These are phyloP conservation scores for Peromyscus maniculatus DNA, from an alignment of 2,113 vertebrate species.

Conservation along the genomic window DNA sequence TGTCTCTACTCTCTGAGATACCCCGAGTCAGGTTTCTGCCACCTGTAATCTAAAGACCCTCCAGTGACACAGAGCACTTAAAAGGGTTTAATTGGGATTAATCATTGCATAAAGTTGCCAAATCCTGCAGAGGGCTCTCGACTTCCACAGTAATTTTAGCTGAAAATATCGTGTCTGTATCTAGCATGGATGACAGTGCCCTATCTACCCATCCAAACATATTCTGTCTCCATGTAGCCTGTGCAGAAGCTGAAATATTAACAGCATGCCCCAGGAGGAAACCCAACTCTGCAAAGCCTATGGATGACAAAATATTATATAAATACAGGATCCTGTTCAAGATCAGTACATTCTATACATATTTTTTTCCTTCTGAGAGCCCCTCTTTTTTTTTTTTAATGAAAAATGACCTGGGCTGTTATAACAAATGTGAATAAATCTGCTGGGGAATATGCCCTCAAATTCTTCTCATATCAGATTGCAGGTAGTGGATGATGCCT, in stretches of 20 bases:
- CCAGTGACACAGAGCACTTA: background rate
- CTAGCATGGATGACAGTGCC: slow-evolving; percentile 42
- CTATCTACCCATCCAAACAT: slow-evolving; percentile 73
- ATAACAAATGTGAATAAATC: slow-evolving; percentile 46
- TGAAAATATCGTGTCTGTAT: slow-evolving; percentile 2
- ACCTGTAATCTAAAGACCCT: background rate
- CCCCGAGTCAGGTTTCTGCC: slow-evolving; percentile 30
- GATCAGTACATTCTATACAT: slow-evolving; percentile 68
- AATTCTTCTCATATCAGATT: background rate
- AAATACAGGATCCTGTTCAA: slow-evolving; percentile 34
- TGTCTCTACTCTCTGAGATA: background rate
- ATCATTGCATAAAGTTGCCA: slow-evolving; percentile 52
- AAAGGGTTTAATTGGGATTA: slow-evolving; percentile 38
- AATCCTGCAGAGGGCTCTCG: background rate
- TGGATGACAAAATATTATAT: slow-evolving; percentile 73
- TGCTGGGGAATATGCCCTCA: background rate
- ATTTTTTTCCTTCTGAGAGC: slow-evolving; percentile 66
- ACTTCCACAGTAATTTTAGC: slow-evolving; percentile 33
- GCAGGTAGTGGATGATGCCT: background rate
- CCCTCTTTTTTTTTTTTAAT: slow-evolving; percentile 39
- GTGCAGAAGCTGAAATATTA: slow-evolving; percentile 76
- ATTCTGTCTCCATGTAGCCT: slow-evolving; percentile 70
- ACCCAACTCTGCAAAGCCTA: slow-evolving; percentile 59
- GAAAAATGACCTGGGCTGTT: slow-evolving; percentile 56
- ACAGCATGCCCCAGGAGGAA: slow-evolving; percentile 72